Percentiles rank a stretch among this genome's conserved stretches.
Evolutionary conservation across 1,140 invertebrate species (phyloP).

Genomic region (Vollenhovia emeryi): DNA sequence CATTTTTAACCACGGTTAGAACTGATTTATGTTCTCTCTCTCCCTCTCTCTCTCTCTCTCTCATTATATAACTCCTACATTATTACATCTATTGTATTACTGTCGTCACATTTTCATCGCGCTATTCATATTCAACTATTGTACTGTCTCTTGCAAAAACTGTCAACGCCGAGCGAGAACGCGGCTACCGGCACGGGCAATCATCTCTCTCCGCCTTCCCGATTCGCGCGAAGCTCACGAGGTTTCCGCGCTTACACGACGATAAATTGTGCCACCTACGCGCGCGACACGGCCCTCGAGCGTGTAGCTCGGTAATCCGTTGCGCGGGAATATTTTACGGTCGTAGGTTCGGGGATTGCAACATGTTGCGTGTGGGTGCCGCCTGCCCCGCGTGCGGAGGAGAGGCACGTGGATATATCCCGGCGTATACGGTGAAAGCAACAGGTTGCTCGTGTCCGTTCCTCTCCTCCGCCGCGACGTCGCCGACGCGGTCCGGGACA

Average conservation of each 20-base stretch:
- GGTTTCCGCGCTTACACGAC: neutral
- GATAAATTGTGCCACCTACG: slow-evolving; percentile 52
- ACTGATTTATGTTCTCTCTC: neutral
- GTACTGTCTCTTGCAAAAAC: neutral
- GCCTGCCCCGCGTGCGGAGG: slow-evolving; percentile 17
- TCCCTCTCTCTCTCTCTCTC: neutral
- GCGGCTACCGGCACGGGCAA: neutral
- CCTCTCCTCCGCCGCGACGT: slow-evolving; percentile 46
- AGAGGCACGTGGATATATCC: slow-evolving; percentile 59
- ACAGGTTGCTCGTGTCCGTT: slow-evolving; percentile 68
- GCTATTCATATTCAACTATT: neutral
- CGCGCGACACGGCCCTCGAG: neutral
- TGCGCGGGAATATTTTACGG: slow-evolving; percentile 41
- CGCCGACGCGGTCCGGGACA: slow-evolving; percentile 35
- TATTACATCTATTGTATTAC: neutral
- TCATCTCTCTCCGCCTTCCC: neutral
- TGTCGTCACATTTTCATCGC: neutral
- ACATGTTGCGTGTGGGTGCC: slow-evolving; percentile 62
- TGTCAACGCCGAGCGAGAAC: neutral
- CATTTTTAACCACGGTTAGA: no score
- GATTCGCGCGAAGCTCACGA: slow-evolving; percentile 20
- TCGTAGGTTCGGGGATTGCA: slow-evolving; percentile 33
- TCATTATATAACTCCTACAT: neutral
- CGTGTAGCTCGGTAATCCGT: slow-evolving; percentile 40
- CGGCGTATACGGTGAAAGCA: slow-evolving; percentile 42